phyloP scores from a whole-genome alignment of 2,113 vertebrate genomes.

The Chaetodon auriga region DNA sequence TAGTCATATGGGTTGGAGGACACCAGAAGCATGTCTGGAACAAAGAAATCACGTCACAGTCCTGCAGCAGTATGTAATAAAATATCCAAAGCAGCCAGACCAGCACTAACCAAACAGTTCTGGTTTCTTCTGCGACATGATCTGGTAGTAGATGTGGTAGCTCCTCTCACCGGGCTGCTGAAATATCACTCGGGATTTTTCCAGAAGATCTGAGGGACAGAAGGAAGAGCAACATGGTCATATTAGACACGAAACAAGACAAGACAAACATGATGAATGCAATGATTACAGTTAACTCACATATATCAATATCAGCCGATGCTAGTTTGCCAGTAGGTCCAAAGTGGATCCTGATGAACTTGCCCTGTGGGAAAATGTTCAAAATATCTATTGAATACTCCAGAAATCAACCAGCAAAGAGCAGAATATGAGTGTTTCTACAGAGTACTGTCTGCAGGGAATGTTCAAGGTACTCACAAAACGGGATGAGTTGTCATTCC shows the following conservation, averaged over 20 bases:
- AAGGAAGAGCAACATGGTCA: background rate
- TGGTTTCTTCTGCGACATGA: slow-evolving; percentile 93
- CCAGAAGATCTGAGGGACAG: slow-evolving; percentile 88
- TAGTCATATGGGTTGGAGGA: slow-evolving; percentile 96
- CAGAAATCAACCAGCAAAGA: background rate
- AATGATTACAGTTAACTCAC: slow-evolving; percentile 83
- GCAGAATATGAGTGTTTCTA: background rate
- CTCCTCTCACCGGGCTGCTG: slow-evolving; percentile 93
- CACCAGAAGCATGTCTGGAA: slow-evolving; percentile 94
- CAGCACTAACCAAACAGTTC: slow-evolving; percentile 89
- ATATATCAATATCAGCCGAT: slow-evolving; percentile 93
- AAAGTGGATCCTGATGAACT: slow-evolving; percentile 97
- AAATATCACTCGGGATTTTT: slow-evolving; percentile 94
- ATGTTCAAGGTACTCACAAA: slow-evolving; percentile 87
- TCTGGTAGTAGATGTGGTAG: slow-evolving; percentile 96
- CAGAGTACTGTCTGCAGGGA: background rate
- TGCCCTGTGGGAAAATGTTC: slow-evolving; percentile 84
- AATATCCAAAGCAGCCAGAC: background rate
- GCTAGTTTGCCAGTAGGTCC: slow-evolving; percentile 93
- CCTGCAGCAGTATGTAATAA: background rate
- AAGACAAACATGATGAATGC: background rate
- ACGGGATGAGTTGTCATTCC: slow-evolving; percentile 95
- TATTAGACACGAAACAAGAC: background rate
- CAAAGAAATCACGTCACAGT: background rate
- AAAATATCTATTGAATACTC: background rate